phyloP scores from a whole-genome alignment of 2,797 vertebrate species.

The Parambassis ranga region DNA sequence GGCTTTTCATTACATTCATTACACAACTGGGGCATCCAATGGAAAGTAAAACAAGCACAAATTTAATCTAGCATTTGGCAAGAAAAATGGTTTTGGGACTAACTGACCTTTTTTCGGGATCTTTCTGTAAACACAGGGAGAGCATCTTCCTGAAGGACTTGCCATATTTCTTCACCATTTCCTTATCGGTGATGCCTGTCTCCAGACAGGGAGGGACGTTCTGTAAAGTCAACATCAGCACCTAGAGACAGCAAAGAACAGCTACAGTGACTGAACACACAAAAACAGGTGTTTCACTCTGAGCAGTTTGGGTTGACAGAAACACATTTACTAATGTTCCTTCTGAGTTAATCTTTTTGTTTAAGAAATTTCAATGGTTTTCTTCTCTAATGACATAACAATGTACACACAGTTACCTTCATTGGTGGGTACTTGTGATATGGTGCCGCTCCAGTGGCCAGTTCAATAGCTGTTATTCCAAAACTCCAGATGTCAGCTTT shows the following conservation, averaged over 20 bases:
- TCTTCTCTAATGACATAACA: too few species aligned
- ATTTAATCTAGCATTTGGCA: background rate
- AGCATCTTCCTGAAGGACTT: slow-evolving; percentile 98
- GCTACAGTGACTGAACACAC: background rate
- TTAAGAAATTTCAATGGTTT: too few species aligned
- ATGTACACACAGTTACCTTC: slow-evolving; percentile 84
- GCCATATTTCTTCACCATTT: slow-evolving; percentile 97
- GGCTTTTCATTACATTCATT: background rate
- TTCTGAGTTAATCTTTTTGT: background rate
- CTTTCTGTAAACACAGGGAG: slow-evolving; percentile 95
- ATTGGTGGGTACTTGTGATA: slow-evolving; percentile 97
- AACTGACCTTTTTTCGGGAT: slow-evolving; percentile 94
- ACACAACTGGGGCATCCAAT: background rate
- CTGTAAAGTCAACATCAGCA: slow-evolving; percentile 95
- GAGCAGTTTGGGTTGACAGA: background rate
- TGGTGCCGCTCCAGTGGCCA: slow-evolving; percentile 92
- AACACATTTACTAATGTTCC: background rate
- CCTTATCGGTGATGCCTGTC: slow-evolving; percentile 96
- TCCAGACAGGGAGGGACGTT: slow-evolving; percentile 95
- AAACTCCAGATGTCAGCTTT: slow-evolving; percentile 98
- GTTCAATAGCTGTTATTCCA: slow-evolving; percentile 95
- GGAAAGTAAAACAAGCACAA: slow-evolving; percentile 1
- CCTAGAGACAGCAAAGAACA: slow-evolving; percentile 68
- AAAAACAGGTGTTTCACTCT: background rate
- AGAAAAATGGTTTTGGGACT: background rate